Evolutionary conservation across 2,797 vertebrate genomes (phyloP).

Genomic region (Dicrostonyx torquatus): DNA sequence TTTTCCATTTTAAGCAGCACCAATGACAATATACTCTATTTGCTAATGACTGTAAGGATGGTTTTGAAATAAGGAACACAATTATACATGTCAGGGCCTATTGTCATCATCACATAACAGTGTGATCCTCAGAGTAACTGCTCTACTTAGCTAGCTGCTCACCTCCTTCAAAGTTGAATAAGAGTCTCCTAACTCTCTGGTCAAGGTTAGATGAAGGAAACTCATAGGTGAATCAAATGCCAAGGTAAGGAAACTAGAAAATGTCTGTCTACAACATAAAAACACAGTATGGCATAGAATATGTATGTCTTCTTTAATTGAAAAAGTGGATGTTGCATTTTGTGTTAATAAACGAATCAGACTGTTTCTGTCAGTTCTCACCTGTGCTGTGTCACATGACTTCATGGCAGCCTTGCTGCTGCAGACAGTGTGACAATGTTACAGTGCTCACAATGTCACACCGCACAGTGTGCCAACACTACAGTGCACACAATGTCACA

Average conservation of each 20-base stretch:
- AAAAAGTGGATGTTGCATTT: not conserved
- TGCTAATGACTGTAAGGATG: not conserved
- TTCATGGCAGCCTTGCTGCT: not conserved
- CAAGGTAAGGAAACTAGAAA: not conserved
- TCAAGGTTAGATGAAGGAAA: slow-evolving; percentile 10
- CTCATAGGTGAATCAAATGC: not conserved
- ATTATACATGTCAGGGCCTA: not conserved
- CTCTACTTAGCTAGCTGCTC: not conserved
- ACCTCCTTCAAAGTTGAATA: not conserved
- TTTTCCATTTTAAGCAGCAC: slow-evolving; percentile 8
- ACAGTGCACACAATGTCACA: not conserved
- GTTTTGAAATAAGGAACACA: slow-evolving; percentile 35
- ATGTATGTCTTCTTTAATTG: not conserved
- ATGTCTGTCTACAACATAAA: not conserved
- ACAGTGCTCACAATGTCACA: no score
- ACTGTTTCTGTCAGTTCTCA: not conserved
- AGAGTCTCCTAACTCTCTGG: not conserved
- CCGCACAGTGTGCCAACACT: no score
- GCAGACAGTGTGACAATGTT: fast-evolving
- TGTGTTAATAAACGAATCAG: not conserved
- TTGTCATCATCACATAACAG: not conserved
- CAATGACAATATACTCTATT: slow-evolving; percentile 28
- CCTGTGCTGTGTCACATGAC: not conserved
- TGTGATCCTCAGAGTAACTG: not conserved
- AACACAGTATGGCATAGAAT: not conserved